A percentile compares a stretch with the other conserved stretches of the same genome.
These are phyloP conservation scores for Ariolimax columbianus DNA, from an alignment of 2,888 invertebrate species.

Conservation along the genomic window DNA sequence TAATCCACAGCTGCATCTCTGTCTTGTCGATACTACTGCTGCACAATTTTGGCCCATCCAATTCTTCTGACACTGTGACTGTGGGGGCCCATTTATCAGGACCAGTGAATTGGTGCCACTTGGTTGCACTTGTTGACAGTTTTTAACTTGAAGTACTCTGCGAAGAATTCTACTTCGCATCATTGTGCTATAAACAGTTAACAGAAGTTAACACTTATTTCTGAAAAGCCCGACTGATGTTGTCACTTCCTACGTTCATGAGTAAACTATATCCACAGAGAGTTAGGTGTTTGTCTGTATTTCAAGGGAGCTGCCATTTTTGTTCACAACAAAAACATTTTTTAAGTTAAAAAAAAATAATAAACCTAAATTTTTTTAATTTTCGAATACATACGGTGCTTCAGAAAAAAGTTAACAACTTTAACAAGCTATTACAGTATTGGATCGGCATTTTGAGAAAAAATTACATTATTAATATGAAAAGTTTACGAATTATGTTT, in stretches of 20 bases:
- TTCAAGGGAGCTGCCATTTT: neutral
- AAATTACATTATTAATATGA: neutral
- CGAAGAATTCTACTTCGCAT: neutral
- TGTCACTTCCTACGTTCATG: neutral
- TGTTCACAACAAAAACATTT: neutral
- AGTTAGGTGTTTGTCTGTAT: neutral
- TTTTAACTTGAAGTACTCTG: neutral
- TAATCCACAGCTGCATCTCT: constrained; percentile 16
- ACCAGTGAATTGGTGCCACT: neutral
- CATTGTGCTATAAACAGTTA: too few relatives aligned
- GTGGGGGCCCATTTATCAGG: neutral
- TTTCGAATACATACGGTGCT: neutral
- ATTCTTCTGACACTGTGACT: neutral
- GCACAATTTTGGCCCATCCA: neutral
- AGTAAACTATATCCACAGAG: neutral
- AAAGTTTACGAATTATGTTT: neutral
- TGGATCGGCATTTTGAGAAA: neutral
- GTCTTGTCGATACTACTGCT: neutral
- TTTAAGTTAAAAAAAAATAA: neutral
- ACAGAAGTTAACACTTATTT: neutral
- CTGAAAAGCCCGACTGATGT: neutral
- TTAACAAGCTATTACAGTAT: neutral
- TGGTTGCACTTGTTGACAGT: neutral
- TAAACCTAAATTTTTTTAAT: neutral
- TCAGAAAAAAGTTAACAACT: neutral